Percentiles rank a stretch among this genome's conserved stretches.
These are phyloP conservation scores for Trematomus bernacchii DNA, from an alignment of 2,797 vertebrate species.

Conservation along the genomic window DNA sequence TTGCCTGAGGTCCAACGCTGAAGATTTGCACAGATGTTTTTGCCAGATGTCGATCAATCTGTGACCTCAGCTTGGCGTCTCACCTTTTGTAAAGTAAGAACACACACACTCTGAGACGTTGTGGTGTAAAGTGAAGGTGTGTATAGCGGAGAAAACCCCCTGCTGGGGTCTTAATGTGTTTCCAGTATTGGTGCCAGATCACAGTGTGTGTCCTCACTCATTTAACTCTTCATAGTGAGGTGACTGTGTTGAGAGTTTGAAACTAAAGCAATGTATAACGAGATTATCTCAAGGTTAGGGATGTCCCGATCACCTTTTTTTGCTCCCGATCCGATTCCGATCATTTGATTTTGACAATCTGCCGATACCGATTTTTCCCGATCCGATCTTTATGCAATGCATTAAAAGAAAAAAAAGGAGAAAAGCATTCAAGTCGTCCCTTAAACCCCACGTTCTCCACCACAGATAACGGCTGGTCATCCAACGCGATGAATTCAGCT, in stretches of 20 bases:
- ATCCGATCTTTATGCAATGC: no score
- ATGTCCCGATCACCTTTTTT: no score
- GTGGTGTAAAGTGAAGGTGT: constrained; percentile 9
- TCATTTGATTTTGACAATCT: no score
- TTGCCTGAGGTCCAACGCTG: constrained; percentile 37
- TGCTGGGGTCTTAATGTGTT: constrained; percentile 12
- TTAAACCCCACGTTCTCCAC: no score
- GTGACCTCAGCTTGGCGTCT: constrained; percentile 36
- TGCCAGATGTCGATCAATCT: constrained; percentile 62
- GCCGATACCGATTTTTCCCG: no score
- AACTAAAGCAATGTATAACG: not conserved
- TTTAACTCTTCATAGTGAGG: constrained; percentile 18
- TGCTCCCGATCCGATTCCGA: no score
- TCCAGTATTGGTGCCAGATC: constrained; percentile 24
- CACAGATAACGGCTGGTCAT: no score
- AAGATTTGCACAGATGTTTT: constrained; percentile 55
- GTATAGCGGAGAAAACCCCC: constrained; percentile 9
- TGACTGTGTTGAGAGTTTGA: not conserved
- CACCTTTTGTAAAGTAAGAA: constrained; percentile 30
- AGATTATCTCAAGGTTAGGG: constrained; percentile 1
- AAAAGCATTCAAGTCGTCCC: no score
- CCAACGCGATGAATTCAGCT: no score
- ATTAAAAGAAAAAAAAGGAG: no score
- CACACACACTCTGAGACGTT: constrained; percentile 8
- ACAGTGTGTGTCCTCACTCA: constrained; percentile 31